These are phyloP conservation scores for Allobates femoralis DNA, from an alignment of 2,797 vertebrate genomes.

Conservation along the genomic window DNA sequence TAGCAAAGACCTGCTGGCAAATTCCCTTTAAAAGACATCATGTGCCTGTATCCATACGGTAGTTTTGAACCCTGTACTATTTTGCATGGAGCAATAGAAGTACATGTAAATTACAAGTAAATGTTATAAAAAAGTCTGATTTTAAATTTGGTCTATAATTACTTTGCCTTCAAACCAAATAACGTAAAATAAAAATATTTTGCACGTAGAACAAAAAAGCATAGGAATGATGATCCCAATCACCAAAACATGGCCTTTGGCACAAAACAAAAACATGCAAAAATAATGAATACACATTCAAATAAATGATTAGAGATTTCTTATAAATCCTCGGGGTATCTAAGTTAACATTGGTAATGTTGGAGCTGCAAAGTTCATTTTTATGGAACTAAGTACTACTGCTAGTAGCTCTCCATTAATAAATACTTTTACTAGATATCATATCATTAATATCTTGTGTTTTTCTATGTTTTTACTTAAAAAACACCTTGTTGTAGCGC, in stretches of 20 bases:
- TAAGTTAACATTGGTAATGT: constrained; percentile 1
- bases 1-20: too few relatives aligned
- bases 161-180: background rate
- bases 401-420: background rate
- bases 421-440: background rate
- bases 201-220: background rate
- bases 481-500: background rate
- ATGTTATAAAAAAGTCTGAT: background rate
- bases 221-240: background rate
- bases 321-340: background rate
- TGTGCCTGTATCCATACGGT: too few relatives aligned
- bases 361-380: background rate
- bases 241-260: background rate
- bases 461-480: background rate
- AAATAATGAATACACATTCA: background rate
- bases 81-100: background rate
- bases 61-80: background rate
- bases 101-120: too few relatives aligned
- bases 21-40: too few relatives aligned
- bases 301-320: constrained; percentile 20
- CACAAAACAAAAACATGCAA: background rate
- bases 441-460: background rate
- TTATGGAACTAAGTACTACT: too few relatives aligned
- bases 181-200: background rate
- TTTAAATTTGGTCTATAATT: background rate